Percentiles rank a stretch among this genome's conserved stretches.
These are phyloP conservation scores for Phyllostomus hastatus DNA, from an alignment of 2,113 vertebrate species.

Conservation along the genomic window DNA sequence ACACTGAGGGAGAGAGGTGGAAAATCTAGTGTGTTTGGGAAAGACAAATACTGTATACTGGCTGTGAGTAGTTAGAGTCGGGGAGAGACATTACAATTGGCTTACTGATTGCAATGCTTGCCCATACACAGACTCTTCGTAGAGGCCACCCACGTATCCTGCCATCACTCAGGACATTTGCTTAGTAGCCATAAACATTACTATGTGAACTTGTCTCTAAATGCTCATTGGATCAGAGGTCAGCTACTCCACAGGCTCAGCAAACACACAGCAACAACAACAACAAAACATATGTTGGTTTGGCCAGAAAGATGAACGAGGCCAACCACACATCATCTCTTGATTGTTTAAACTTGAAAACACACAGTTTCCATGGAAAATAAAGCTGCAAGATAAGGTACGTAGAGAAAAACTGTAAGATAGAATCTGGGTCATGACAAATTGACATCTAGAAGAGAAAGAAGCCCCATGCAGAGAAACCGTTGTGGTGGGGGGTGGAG, in stretches of 20 bases:
- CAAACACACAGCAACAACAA: not conserved
- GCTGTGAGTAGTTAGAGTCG: not conserved
- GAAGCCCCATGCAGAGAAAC: not conserved
- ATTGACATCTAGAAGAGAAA: not conserved
- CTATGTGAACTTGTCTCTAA: not conserved
- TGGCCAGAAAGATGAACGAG: not conserved
- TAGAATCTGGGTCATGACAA: not conserved
- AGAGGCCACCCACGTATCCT: not conserved
- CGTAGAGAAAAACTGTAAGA: not conserved
- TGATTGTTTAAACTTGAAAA: not conserved
- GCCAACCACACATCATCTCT: not conserved
- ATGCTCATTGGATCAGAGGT: not conserved
- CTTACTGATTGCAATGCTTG: not conserved
- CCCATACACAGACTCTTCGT: not conserved
- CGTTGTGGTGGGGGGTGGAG: not conserved
- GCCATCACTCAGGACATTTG: not conserved
- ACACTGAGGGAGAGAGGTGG: not conserved
- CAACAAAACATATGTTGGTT: not conserved
- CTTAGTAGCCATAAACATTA: not conserved
- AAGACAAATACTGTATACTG: not conserved
- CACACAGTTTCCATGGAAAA: not conserved
- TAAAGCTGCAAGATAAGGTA: not conserved
- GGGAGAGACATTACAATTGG: not conserved
- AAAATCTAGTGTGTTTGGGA: not conserved
- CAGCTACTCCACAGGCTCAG: not conserved